Evolutionary conservation across 1,140 invertebrate species (phyloP).

Genomic region (Atta colombica): DNA sequence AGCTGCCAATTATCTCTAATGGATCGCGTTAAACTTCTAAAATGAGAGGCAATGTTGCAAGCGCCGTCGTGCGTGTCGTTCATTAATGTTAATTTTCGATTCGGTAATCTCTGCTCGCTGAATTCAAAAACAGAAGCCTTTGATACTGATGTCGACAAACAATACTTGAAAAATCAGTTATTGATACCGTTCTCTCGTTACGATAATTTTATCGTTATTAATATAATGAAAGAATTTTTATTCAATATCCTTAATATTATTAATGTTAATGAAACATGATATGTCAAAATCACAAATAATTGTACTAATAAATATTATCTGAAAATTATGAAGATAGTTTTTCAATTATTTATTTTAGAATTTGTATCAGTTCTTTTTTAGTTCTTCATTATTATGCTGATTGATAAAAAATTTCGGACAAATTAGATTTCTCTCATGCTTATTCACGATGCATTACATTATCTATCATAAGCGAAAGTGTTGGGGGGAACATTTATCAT

Average conservation of each 20-base stretch:
- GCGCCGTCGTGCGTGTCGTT: slow-evolving; percentile 4
- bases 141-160: not conserved
- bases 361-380: not conserved
- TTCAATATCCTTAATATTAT: slow-evolving; percentile 19
- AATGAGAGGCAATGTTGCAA: slow-evolving; percentile 13
- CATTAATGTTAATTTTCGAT: slow-evolving; percentile 44
- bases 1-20: slow-evolving; percentile 57
- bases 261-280: not conserved
- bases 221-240: not conserved
- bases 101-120: not conserved
- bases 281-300: slow-evolving; percentile 3
- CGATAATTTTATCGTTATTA: not conserved
- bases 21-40: slow-evolving; percentile 55
- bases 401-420: not conserved
- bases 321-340: not conserved
- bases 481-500: slow-evolving; percentile 30
- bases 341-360: slow-evolving; percentile 3
- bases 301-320: slow-evolving; percentile 13
- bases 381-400: not conserved
- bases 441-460: not conserved
- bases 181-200: not conserved
- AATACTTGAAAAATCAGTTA: slow-evolving; percentile 15
- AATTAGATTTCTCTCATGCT: not conserved
- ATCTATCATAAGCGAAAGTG: not conserved
- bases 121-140: slow-evolving; percentile 30